Evolutionary conservation across 2,797 vertebrate genomes (phyloP), one percentile per base, ranked within the genome.

Genomic region (Pangasius mekongensis): DNA sequence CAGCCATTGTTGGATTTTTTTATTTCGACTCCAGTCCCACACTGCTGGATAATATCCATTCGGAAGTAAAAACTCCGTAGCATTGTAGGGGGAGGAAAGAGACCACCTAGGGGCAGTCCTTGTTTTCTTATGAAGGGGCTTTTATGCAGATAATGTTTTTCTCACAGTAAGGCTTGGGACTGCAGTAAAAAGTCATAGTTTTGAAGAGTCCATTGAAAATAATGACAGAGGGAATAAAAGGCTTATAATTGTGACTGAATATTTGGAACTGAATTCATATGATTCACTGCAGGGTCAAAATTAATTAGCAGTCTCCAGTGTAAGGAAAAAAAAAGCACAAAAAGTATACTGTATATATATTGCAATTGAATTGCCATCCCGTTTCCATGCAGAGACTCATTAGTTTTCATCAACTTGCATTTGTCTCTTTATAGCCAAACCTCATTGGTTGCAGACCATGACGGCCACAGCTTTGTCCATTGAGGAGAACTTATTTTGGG

Each of bases 371-470:
- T 54, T 54, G 24, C 22, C 58, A 60, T 20, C 22, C 54, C 24
- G 24, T 33, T 30, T 11, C 13, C 64, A 33, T 33, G 11, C 27
- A 39, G 67, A 20, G 33, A 39, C 3, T 24, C 20, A 24, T 43
- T 36, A 58, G 22, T 69, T 76, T 36, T 77, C 67, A 71, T 78
- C 92, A 87, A 93, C 91, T 89, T 69, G 78, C 84, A 88, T 36
- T 43, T 88, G n/a, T 90, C 64, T 94, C 89, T 94, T 82, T 85
- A 66, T 90, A 99, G 98, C 98, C 84, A 98, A 97, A 93, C 98
- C 98, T 89, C 97, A 98, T 85, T 99, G 98, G 98, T 92, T 98
- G 83, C 97, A 98, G 91, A 96, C 92, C 8, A 97, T 98, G 92
- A 93, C 92, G n/a, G 96, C 98, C 88, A 92, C 91, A 8, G 96